Evolutionary conservation across 2,888 invertebrate genomes (phyloP).

Genomic region (Hermaeophaga mercurialis): DNA sequence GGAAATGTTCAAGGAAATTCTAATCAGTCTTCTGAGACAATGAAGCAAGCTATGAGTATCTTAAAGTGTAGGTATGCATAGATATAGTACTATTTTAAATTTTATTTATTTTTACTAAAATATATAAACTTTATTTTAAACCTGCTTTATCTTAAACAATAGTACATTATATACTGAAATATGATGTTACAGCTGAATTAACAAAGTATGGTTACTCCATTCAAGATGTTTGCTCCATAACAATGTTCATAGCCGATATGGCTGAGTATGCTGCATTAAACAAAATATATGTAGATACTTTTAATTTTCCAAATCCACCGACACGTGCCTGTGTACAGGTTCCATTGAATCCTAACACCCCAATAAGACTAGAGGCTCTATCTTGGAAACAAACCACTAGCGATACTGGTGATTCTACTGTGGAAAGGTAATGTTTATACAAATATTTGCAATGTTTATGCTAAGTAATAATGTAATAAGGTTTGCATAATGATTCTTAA

Average conservation of each 20-base stretch:
- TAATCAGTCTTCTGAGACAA: slow-evolving; percentile 67
- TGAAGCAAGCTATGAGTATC: slow-evolving; percentile 74
- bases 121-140: not conserved
- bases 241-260: slow-evolving; percentile 85
- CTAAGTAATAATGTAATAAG: too few relatives aligned
- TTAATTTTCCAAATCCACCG: slow-evolving; percentile 81
- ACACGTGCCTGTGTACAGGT: slow-evolving; percentile 82
- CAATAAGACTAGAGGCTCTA: slow-evolving; percentile 78
- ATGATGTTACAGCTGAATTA: slow-evolving; percentile 37
- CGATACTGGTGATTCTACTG: slow-evolving; percentile 42
- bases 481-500: too few relatives aligned
- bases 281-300: slow-evolving; percentile 73
- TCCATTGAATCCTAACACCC: slow-evolving; percentile 71
- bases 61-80: slow-evolving; percentile 76
- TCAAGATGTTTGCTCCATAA: slow-evolving; percentile 78
- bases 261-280: slow-evolving; percentile 78
- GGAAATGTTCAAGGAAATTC: slow-evolving; percentile 79
- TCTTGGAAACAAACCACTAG: slow-evolving; percentile 59
- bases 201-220: slow-evolving; percentile 58
- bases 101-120: not conserved
- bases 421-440: slow-evolving; percentile 48
- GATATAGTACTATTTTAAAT: slow-evolving; percentile 18
- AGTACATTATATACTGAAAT: not conserved
- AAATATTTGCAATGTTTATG: too few relatives aligned
- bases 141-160: not conserved